Evolutionary conservation across 2,113 vertebrate species (phyloP).

Genomic region (Raja brachyura): DNA sequence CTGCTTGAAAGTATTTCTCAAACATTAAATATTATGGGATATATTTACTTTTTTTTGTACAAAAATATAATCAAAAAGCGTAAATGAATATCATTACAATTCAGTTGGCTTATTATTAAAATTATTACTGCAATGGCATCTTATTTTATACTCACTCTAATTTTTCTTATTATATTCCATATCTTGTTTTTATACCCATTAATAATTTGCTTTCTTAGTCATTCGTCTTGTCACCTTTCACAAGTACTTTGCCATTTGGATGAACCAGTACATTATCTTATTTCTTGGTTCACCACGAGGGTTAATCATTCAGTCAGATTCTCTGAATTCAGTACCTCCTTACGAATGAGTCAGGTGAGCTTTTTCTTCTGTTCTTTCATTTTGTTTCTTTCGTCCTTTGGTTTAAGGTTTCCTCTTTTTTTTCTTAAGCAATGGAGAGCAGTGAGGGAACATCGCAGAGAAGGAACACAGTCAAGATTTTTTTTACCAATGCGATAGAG

Average conservation of each 20-base stretch:
- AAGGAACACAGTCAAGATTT: background rate
- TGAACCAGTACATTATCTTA: background rate
- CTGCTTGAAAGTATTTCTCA: background rate
- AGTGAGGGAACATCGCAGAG: background rate
- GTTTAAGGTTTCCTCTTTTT: background rate
- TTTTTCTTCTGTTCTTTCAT: background rate
- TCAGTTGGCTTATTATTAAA: background rate
- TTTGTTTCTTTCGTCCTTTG: background rate
- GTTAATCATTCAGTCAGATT: conserved; percentile 18
- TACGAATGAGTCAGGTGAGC: background rate
- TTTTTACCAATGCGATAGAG: conserved; percentile 11
- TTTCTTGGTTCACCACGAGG: background rate
- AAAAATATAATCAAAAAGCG: background rate
- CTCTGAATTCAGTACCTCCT: background rate
- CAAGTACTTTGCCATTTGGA: background rate
- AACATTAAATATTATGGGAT: background rate
- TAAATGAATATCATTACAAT: background rate
- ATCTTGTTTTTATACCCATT: background rate
- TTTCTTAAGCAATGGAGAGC: conserved; percentile 19
- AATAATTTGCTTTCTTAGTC: background rate
- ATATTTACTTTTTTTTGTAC: background rate
- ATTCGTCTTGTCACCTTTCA: background rate
- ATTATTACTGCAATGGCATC: background rate
- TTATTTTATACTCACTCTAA: background rate
- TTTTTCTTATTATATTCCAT: too few relatives aligned